Percentiles rank a stretch among this genome's conserved stretches.
Evolutionary conservation across 37 sponge, comb jelly and placozoan genomes (phyloP).

Genomic region (Spongilla lacustris): DNA sequence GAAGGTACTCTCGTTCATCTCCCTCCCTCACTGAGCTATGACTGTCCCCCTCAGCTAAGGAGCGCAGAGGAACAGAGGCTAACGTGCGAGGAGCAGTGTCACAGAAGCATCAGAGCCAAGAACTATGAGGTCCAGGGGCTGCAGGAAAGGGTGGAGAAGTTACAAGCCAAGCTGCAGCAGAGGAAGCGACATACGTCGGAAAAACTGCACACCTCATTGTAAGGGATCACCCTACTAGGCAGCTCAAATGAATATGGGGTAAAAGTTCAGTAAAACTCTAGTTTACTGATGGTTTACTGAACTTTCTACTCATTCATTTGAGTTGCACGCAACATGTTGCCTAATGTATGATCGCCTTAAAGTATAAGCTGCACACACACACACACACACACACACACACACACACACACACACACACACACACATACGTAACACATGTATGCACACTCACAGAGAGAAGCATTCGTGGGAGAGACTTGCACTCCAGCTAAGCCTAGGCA

Average conservation of each 20-base stretch:
- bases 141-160: slow-evolving; percentile 22
- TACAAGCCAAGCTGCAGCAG: slow-evolving; percentile 9
- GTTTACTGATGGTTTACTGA: no score
- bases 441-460: slow-evolving; percentile 12
- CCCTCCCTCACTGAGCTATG: not conserved
- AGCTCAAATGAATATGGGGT: no score
- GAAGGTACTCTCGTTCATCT: no score
- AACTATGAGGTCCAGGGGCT: slow-evolving; percentile 1
- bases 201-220: slow-evolving; percentile 30
- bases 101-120: slow-evolving; percentile 5
- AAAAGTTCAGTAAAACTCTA: no score
- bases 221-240: slow-evolving; percentile 8
- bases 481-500: slow-evolving; percentile 26
- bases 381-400: no score
- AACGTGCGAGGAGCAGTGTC: slow-evolving; percentile 1
- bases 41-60: slow-evolving; percentile 10
- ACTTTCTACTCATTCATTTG: no score
- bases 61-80: slow-evolving; percentile 15
- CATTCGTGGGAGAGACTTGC: slow-evolving; percentile 24
- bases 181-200: slow-evolving; percentile 16
- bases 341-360: no score
- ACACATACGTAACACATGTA: not conserved
- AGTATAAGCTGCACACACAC: not conserved
- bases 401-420: no score
- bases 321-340: no score